These are phyloP conservation scores for Hapalemur alaotrensis DNA, from an alignment of 2,797 vertebrate genomes.

Conservation along the genomic window DNA sequence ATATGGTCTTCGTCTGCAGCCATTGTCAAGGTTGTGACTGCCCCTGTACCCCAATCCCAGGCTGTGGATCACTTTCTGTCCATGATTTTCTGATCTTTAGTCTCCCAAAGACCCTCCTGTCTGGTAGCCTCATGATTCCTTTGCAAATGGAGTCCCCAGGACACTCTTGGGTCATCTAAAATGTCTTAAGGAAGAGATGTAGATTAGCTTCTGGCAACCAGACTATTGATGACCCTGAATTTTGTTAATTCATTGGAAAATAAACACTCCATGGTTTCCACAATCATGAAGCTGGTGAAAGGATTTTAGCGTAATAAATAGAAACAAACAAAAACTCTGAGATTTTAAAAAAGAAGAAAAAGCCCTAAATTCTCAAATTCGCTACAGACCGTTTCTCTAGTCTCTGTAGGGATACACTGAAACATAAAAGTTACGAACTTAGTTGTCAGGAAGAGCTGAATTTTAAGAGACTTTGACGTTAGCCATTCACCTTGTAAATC, in stretches of 20 bases:
- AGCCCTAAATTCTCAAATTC: neutral
- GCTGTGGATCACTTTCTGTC: neutral
- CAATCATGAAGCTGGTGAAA: neutral
- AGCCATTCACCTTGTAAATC: neutral
- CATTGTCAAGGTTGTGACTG: neutral
- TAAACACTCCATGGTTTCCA: neutral
- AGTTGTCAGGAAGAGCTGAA: neutral
- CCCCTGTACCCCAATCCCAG: too few species aligned
- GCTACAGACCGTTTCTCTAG: neutral
- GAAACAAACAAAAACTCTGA: slow-evolving; percentile 6
- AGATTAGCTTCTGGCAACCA: neutral
- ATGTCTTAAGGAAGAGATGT: neutral
- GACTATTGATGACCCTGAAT: neutral
- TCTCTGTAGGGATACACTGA: neutral
- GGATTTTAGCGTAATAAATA: neutral
- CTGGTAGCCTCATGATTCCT: neutral
- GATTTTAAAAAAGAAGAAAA: neutral
- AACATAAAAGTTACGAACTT: neutral
- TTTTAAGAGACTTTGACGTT: neutral
- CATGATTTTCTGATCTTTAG: neutral
- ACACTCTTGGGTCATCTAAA: neutral
- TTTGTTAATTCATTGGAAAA: neutral
- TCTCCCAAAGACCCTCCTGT: neutral
- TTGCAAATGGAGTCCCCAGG: neutral
- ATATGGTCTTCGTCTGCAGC: neutral